A percentile compares a stretch with the other conserved stretches of the same genome.
Evolutionary conservation across 2,888 invertebrate genomes (phyloP).

Genomic region (Shargacucullia verbasci): DNA sequence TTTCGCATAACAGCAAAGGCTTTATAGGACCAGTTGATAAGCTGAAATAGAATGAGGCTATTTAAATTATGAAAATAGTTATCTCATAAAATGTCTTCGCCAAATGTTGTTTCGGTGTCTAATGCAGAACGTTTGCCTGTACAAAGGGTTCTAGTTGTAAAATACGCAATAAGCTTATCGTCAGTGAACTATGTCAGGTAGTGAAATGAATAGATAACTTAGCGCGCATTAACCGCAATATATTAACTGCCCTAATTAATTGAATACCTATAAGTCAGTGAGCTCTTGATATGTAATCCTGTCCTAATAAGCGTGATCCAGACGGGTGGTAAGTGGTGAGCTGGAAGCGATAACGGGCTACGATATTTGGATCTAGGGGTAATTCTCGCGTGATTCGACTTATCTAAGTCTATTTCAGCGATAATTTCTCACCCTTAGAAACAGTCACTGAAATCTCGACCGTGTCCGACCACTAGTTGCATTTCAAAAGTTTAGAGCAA

Average conservation of each 20-base stretch:
- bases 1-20: constrained; percentile 86
- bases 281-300: constrained; percentile 16
- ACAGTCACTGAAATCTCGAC: too few relatives aligned
- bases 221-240: constrained; percentile 13
- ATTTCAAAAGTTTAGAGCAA: too few relatives aligned
- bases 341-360: constrained; percentile 2
- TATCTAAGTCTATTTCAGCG: too few relatives aligned
- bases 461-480: too few relatives aligned
- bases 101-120: not conserved
- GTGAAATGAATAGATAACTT: constrained; percentile 22
- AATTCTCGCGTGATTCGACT: too few relatives aligned
- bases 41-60: constrained; percentile 67
- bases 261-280: constrained; percentile 32
- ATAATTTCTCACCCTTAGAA: too few relatives aligned
- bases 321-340: not conserved
- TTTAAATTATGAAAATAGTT: constrained; percentile 12
- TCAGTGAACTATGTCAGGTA: constrained; percentile 12
- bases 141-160: not conserved
- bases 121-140: not conserved
- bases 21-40: constrained; percentile 87
- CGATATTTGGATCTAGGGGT: not conserved
- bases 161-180: too few relatives aligned
- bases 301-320: not conserved
- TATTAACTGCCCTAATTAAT: constrained; percentile 32
- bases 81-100: not conserved